Conservation (phyloP, 1,140 invertebrate species). For the Ceratoteleas bidentatus region DNA sequence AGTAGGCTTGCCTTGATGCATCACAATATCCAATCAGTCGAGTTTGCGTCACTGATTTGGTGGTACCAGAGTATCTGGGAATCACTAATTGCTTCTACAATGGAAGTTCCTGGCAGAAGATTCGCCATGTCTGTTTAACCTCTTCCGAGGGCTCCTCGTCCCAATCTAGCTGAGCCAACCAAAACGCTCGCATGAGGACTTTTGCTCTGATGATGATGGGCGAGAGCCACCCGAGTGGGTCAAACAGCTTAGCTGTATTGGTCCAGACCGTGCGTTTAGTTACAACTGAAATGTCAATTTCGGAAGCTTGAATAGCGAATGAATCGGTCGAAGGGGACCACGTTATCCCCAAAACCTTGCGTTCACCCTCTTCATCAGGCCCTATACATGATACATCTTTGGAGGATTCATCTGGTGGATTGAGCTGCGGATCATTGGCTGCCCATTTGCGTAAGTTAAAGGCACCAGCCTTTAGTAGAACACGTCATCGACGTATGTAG, state of each 20-base stretch:
- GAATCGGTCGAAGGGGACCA: background rate
- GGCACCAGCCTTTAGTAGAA: background rate
- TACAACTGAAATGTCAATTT: background rate
- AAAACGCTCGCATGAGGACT: background rate
- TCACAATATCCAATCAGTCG: slow-evolving; percentile 1
- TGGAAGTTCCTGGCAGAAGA: too few species aligned
- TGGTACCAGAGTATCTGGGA: too few species aligned
- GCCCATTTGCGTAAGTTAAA: too few species aligned
- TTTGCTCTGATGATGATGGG: slow-evolving; percentile 1
- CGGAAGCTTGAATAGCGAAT: background rate
- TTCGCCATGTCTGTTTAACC: too few species aligned
- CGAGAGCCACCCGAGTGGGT: background rate
- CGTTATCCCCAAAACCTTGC: too few species aligned
- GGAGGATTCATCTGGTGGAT: too few species aligned
- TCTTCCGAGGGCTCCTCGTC: slow-evolving; percentile 9
- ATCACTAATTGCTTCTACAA: too few species aligned
- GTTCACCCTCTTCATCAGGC: too few species aligned
- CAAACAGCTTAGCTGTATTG: background rate
- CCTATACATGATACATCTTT: too few species aligned
- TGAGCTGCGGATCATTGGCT: too few species aligned
- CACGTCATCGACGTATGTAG: background rate
- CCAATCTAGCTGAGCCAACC: background rate
- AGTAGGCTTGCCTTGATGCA: too few species aligned
- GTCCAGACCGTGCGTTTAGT: background rate
- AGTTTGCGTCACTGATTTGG: too few species aligned